Evolutionary conservation across 1,140 invertebrate species (phyloP), one percentile per base, ranked within the genome.

Genomic region (Araneus ventricosus): DNA sequence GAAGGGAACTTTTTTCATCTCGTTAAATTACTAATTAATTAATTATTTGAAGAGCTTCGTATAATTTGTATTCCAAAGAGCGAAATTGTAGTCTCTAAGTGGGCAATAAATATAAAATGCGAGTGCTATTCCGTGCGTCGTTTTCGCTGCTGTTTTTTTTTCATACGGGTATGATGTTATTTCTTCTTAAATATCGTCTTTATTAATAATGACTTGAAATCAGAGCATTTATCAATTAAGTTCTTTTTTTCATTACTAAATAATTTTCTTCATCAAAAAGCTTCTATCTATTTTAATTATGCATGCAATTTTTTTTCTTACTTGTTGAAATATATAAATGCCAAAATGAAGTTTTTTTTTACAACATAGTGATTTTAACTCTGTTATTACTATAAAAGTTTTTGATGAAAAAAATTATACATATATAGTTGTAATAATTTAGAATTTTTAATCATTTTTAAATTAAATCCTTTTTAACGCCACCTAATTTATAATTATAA

Each of bases 1-100:
- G 20, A 75, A 75, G 3, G 30, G 4, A 30, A 14, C 37, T 75
- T 75, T 34, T 34, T 34, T 34, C 1, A 10, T 75, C 70, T 75
- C 34, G 70, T 75, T 75, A 75, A 75, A 75, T 75, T 75, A 34
- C 70, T 75, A 75, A 75, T 75, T 75, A 75, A 75, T 75, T 75
- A 75, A 75, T 75, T 75, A 75, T 34, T 75, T 75, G 27, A 34
- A 75, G 70, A 37, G 34, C 30, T 20, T 75, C 30, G 34, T 75
- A 20, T 75, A 75, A 75, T 75, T 75, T 75, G 70, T 75, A 75
- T 75, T 75, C 70, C 17, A 75, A 34, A 14, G 70, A 34, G 30
- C 70, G 30, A 34, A 75, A 75, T 34, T 27, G 70, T 10, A 75
- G 22, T 75, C n/a, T 67, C 30, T 75, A 75, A 75, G 70, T 75